phyloP scores from a whole-genome alignment of 2,888 invertebrate species.

The Cryptocheilus praepositus region DNA sequence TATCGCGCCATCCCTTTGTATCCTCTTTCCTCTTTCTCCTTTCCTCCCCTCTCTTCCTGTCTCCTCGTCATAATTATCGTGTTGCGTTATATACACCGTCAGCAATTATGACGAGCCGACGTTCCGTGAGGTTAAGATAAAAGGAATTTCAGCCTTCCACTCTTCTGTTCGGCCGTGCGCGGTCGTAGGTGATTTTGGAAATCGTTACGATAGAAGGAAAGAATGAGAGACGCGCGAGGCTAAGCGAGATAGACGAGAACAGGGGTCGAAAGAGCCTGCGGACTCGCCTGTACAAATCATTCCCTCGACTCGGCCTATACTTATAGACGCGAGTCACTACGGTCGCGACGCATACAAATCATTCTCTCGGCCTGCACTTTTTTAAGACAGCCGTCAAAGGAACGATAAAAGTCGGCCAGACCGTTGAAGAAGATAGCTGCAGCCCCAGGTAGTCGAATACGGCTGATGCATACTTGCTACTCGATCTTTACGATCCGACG shows the following conservation, averaged over 20 bases:
- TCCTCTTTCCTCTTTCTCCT: slow-evolving; percentile 8
- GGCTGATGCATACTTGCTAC: slow-evolving; percentile 48
- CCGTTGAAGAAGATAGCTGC: slow-evolving; percentile 42
- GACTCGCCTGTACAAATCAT: slow-evolving; percentile 59
- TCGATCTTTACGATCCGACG: slow-evolving; percentile 23
- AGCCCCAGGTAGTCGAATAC: slow-evolving; percentile 28
- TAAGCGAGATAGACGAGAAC: too few relatives aligned
- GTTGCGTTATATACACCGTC: slow-evolving; percentile 60
- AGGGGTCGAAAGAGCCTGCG: slow-evolving; percentile 21
- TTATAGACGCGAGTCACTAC: slow-evolving; percentile 54
- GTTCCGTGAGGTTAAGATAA: slow-evolving; percentile 18
- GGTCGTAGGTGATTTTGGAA: slow-evolving; percentile 42
- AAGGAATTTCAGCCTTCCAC: slow-evolving; percentile 35
- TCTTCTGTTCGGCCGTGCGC: slow-evolving; percentile 9
- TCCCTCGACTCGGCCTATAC: slow-evolving; percentile 51
- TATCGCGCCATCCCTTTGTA: too few relatives aligned
- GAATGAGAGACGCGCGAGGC: slow-evolving; percentile 17
- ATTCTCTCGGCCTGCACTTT: slow-evolving; percentile 66
- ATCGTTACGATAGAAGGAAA: slow-evolving; percentile 29
- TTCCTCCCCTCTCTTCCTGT: slow-evolving; percentile 39
- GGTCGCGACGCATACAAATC: slow-evolving; percentile 67
- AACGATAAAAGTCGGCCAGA: slow-evolving; percentile 51
- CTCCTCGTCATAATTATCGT: slow-evolving; percentile 65
- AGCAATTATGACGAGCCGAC: slow-evolving; percentile 53
- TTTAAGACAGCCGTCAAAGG: slow-evolving; percentile 50